Percentiles rank a stretch among this genome's conserved stretches.
Evolutionary conservation across 2,888 invertebrate species (phyloP).

Genomic region (Linnaemya tessellans): DNA sequence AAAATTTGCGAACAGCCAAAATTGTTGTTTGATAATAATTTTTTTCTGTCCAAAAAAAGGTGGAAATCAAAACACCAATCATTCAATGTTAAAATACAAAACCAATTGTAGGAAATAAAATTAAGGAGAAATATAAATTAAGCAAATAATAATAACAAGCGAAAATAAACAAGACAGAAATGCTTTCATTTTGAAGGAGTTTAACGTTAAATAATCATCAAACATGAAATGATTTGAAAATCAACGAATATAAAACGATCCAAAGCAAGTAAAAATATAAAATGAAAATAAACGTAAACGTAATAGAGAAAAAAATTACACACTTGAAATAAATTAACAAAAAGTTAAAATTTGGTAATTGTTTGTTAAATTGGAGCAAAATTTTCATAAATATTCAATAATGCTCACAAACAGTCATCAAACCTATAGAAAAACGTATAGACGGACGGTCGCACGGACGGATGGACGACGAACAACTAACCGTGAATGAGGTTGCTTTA

Average conservation of each 20-base stretch:
- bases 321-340: conserved; percentile 64
- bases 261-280: conserved; percentile 3
- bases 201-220: conserved; percentile 51
- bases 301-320: conserved; percentile 54
- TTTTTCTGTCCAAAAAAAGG: not conserved
- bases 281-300: conserved; percentile 3
- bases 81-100: conserved; percentile 32
- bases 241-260: conserved; percentile 4
- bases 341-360: conserved; percentile 64
- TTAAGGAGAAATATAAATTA: not conserved
- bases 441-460: not conserved
- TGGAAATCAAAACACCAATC: conserved; percentile 13
- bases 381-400: conserved; percentile 67
- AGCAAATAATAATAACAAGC: not conserved
- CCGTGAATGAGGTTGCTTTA: conserved; percentile 62
- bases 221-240: conserved; percentile 46
- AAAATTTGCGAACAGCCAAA: conserved; percentile 19
- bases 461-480: conserved; percentile 10
- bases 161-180: conserved; percentile 28
- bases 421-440: conserved; percentile 19
- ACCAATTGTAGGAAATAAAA: conserved; percentile 60
- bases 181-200: conserved; percentile 53
- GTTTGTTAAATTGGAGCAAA: conserved; percentile 66
- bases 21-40: not conserved
- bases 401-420: conserved; percentile 26